Percentiles rank a stretch among this genome's conserved stretches.
These are phyloP conservation scores for Dicroscelio sp. DNA, from an alignment of 2,888 invertebrate genomes.

Conservation along the genomic window DNA sequence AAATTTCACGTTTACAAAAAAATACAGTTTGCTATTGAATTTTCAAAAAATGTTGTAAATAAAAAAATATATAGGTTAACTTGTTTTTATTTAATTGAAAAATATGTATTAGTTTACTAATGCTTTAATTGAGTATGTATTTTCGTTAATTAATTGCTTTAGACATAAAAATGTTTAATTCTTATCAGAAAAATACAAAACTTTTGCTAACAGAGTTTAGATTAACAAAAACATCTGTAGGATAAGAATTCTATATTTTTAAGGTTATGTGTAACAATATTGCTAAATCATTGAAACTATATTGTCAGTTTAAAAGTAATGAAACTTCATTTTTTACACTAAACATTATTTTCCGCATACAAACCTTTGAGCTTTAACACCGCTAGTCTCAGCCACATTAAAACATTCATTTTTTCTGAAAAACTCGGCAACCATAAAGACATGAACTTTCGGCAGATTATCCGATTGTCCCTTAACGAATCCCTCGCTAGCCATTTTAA, in stretches of 20 bases:
- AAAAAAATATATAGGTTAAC: too few relatives aligned
- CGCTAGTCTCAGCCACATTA: conserved; percentile 28
- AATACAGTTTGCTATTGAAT: not conserved
- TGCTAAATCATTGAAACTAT: not conserved
- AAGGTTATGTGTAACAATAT: too few relatives aligned
- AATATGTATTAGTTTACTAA: too few relatives aligned
- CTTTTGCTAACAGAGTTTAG: too few relatives aligned
- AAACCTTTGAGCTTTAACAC: conserved; percentile 31
- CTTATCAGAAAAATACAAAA: too few relatives aligned
- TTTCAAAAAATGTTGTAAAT: not conserved
- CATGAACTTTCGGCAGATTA: conserved; percentile 56
- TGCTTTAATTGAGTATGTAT: too few relatives aligned
- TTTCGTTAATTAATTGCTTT: too few relatives aligned
- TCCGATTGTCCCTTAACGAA: conserved; percentile 49
- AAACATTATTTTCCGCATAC: not conserved
- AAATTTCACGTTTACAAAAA: not conserved
- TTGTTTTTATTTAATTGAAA: too few relatives aligned
- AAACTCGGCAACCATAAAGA: conserved; percentile 57
- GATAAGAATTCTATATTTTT: too few relatives aligned
- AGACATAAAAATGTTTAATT: too few relatives aligned
- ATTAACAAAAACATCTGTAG: too few relatives aligned
- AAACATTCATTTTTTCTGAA: conserved; percentile 16
- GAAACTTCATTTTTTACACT: not conserved
- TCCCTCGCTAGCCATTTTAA: not conserved
- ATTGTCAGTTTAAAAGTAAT: not conserved